Percentiles rank a stretch among this genome's conserved stretches.
phyloP scores from a whole-genome alignment of 2,113 vertebrate species.

The Carassius auratus region DNA sequence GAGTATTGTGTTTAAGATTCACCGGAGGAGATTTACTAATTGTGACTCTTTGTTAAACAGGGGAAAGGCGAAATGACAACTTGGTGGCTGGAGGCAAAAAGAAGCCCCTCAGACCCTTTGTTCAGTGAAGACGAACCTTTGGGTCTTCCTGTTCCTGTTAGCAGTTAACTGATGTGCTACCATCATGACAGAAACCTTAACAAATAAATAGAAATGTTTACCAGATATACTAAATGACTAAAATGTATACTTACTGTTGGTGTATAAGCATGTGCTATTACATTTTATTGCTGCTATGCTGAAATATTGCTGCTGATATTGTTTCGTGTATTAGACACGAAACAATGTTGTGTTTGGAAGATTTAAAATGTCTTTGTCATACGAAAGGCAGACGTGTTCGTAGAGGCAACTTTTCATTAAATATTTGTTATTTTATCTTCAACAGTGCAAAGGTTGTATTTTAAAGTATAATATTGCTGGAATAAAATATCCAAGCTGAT shows the following conservation, averaged over 20 bases:
- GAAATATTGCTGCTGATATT: background rate
- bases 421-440: background rate
- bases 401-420: background rate
- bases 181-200: background rate
- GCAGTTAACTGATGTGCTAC: conserved; percentile 56
- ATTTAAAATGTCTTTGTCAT: background rate
- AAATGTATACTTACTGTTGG: background rate
- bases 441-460: background rate
- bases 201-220: conserved; percentile 9
- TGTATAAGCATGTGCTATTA: background rate
- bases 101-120: conserved; percentile 56
- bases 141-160: conserved; percentile 65
- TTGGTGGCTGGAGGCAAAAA: conserved; percentile 78
- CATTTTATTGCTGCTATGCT: background rate
- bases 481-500: background rate
- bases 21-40: conserved; percentile 51
- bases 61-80: conserved; percentile 80
- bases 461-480: background rate
- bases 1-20: background rate
- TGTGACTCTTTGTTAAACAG: conserved; percentile 61
- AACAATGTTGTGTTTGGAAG: background rate
- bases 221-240: background rate
- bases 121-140: conserved; percentile 50
- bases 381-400: background rate
- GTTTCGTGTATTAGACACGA: background rate